Evolutionary conservation across 2,113 vertebrate genomes (phyloP).

Genomic region (Hippocampus guttulatus): DNA sequence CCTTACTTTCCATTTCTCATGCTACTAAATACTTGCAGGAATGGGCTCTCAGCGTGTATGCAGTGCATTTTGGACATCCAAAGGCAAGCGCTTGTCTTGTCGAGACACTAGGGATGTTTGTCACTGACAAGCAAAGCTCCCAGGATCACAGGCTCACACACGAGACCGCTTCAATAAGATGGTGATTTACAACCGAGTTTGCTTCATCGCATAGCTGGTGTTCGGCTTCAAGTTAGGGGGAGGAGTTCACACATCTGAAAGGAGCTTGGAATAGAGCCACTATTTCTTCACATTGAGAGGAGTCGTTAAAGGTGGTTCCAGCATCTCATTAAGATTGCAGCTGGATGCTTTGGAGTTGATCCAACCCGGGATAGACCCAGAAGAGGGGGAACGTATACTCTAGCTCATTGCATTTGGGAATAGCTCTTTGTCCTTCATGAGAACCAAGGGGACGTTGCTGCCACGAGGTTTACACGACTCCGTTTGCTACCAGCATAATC

Average conservation of each 20-base stretch:
- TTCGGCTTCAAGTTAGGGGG: background rate
- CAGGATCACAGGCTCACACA: background rate
- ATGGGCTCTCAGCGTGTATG: background rate
- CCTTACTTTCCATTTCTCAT: background rate
- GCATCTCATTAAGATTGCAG: constrained; percentile 5
- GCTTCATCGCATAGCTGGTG: background rate
- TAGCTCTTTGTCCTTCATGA: background rate
- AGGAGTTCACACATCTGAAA: background rate
- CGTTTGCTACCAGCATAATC: background rate
- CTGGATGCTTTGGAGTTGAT: constrained; percentile 1
- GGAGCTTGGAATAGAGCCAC: background rate
- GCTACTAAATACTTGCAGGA: no score
- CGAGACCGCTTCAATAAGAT: background rate
- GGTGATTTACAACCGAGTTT: background rate
- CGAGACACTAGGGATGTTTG: background rate
- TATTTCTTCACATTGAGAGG: background rate
- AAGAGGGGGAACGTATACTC: background rate
- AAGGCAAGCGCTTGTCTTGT: background rate
- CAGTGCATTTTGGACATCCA: background rate
- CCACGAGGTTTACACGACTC: background rate
- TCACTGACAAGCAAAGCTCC: background rate
- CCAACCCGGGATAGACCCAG: constrained; percentile 3
- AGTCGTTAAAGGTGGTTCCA: background rate
- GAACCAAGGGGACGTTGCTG: background rate
- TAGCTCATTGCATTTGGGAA: background rate